phyloP scores from a whole-genome alignment of 2,797 vertebrate genomes.

The Acrossocheilus fasciatus region DNA sequence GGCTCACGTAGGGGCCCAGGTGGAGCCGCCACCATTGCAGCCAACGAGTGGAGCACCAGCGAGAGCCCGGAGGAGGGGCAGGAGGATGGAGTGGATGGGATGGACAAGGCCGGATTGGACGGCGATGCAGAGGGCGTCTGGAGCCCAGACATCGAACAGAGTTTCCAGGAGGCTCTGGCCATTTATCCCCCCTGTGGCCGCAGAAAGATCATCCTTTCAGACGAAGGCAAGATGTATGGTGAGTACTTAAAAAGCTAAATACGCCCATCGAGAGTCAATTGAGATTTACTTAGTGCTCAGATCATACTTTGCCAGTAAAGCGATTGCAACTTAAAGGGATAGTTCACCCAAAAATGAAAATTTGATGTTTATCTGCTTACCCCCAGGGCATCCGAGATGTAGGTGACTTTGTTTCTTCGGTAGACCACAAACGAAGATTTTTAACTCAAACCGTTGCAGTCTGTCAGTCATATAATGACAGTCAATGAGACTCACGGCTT shows the following conservation, averaged over 20 bases:
- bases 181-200: slow-evolving; percentile 96
- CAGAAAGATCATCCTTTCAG: slow-evolving; percentile 96
- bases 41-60: slow-evolving; percentile 94
- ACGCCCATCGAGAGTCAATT: neutral
- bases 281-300: neutral
- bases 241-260: slow-evolving; percentile 65
- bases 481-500: too few relatives aligned
- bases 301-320: neutral
- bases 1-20: slow-evolving; percentile 84
- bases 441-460: too few relatives aligned
- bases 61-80: slow-evolving; percentile 94
- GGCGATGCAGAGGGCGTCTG: slow-evolving; percentile 95
- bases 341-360: too few relatives aligned
- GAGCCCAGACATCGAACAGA: slow-evolving; percentile 98
- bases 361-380: too few relatives aligned
- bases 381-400: too few relatives aligned
- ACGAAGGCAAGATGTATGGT: slow-evolving; percentile 99
- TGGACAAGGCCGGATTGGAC: slow-evolving; percentile 88
- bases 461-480: too few relatives aligned
- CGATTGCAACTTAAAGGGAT: neutral
- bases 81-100: slow-evolving; percentile 89
- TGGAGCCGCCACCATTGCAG: slow-evolving; percentile 97
- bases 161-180: slow-evolving; percentile 96
- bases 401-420: too few relatives aligned
- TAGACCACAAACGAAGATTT: too few relatives aligned